Conservation (phyloP, 2,113 vertebrate genomes). For the Rhizomys pruinosus region DNA sequence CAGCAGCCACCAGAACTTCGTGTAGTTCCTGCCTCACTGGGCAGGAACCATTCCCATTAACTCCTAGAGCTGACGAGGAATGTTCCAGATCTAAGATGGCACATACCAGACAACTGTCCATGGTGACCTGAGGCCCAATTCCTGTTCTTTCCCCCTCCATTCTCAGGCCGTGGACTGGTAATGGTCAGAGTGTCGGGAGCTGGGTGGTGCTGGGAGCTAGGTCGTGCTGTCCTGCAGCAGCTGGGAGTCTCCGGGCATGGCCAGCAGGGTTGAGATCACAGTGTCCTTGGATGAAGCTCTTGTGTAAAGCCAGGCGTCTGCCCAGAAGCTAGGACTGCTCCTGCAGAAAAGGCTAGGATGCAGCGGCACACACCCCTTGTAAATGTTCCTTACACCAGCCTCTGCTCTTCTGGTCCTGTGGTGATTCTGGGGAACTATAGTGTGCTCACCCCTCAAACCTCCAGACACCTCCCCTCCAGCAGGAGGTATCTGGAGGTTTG, state of each 20-base stretch:
- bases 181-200: background rate
- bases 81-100: background rate
- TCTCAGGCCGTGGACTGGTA: background rate
- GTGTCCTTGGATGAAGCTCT: constrained; percentile 51
- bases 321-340: constrained; percentile 11
- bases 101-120: background rate
- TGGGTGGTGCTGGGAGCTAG: background rate
- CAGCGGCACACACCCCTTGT: background rate
- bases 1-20: background rate
- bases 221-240: background rate
- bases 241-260: background rate
- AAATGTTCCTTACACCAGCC: background rate
- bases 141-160: background rate
- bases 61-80: background rate
- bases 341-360: background rate
- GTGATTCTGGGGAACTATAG: background rate
- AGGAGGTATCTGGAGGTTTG: no score
- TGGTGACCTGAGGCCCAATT: background rate
- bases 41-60: background rate
- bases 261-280: constrained; percentile 50
- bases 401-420: background rate
- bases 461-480: no score
- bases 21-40: background rate
- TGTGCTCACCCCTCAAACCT: background rate
- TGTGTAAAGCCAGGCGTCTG: background rate